Evolutionary conservation across 2,113 vertebrate genomes (phyloP).

Genomic region (Ochotona princeps): DNA sequence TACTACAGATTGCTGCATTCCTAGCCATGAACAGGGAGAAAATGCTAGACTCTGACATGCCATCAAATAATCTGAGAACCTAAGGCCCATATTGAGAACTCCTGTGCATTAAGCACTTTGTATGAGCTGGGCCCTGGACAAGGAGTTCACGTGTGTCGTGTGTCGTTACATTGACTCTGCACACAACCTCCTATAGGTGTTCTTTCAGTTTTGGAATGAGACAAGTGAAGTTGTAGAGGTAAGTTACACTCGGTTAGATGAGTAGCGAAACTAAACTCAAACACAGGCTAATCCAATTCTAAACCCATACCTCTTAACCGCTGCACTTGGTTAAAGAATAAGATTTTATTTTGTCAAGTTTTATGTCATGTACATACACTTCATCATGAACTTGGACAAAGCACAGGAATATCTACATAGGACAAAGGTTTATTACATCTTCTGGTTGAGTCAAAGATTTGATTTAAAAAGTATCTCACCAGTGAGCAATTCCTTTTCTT

Average conservation of each 20-base stretch:
- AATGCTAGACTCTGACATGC: neutral
- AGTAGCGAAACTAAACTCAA: neutral
- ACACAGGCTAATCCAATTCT: neutral
- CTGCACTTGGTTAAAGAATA: neutral
- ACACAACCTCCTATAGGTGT: neutral
- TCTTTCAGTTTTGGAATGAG: conserved; percentile 29
- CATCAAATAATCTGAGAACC: neutral
- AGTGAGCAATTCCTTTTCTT: conserved; percentile 40
- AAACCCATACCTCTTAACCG: neutral
- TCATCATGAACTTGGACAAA: neutral
- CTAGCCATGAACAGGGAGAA: neutral
- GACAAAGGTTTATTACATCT: neutral
- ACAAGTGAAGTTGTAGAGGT: neutral
- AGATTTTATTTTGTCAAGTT: conserved; percentile 7
- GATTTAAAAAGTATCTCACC: conserved; percentile 36
- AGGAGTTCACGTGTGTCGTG: neutral
- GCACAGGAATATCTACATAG: neutral
- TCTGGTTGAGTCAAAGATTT: conserved; percentile 21
- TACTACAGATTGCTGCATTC: neutral
- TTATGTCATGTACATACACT: neutral
- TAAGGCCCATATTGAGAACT: neutral
- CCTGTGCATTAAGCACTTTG: neutral
- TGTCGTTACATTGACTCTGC: no score
- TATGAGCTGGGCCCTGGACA: neutral
- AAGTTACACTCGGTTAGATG: neutral